Evolutionary conservation across 2,797 vertebrate species (phyloP).

Genomic region (Alca torda): DNA sequence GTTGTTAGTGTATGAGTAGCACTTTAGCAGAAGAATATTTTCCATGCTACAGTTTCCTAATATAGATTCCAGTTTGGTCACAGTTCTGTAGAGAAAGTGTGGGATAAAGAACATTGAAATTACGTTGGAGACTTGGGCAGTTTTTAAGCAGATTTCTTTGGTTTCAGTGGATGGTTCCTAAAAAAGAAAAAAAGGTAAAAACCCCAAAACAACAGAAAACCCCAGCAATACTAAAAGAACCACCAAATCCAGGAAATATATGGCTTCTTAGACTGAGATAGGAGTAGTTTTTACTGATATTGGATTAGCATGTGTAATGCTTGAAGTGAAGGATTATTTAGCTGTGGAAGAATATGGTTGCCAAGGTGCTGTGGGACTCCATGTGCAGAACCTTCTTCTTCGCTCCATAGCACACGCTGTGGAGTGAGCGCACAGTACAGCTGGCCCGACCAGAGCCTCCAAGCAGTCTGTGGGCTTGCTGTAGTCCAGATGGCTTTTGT

Average conservation of each 20-base stretch:
- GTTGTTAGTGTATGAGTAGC: background rate
- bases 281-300: background rate
- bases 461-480: background rate
- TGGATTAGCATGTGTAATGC: background rate
- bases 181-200: background rate
- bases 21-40: background rate
- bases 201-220: background rate
- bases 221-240: background rate
- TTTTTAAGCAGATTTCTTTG: background rate
- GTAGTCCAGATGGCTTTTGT: background rate
- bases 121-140: background rate
- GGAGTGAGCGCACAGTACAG: accelerated
- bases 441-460: background rate
- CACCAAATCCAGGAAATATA: background rate
- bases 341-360: background rate
- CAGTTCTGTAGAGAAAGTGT: background rate
- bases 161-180: background rate
- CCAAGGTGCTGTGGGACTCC: too few species aligned
- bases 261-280: background rate
- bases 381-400: background rate
- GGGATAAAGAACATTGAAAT: background rate
- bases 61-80: background rate
- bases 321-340: background rate
- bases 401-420: accelerated
- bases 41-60: background rate